These are phyloP conservation scores for Pachydiplax longipennis DNA, from an alignment of 2,888 invertebrate genomes.

Conservation along the genomic window DNA sequence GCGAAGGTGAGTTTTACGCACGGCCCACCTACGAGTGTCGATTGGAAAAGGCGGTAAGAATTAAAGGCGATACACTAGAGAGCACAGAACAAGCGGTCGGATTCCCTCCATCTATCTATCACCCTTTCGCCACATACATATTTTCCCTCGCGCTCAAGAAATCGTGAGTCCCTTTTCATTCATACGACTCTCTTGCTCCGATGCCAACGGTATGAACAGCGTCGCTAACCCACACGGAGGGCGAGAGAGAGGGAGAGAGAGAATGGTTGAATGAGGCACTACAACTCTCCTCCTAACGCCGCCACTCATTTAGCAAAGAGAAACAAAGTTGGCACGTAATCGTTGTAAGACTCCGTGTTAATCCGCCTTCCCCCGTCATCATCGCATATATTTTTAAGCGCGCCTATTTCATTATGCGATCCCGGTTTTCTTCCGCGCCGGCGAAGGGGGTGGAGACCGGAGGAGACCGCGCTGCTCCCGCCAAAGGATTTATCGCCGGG, in stretches of 20 bases:
- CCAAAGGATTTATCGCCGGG: neutral
- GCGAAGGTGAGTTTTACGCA: no score
- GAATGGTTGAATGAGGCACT: neutral
- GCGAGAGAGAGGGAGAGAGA: neutral
- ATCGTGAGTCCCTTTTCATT: neutral
- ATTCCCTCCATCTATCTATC: neutral
- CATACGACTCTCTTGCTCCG: neutral
- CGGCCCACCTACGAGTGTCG: neutral
- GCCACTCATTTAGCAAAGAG: neutral
- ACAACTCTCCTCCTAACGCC: neutral
- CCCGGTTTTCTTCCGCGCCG: neutral
- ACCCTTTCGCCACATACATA: neutral
- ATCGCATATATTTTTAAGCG: neutral
- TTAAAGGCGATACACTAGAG: neutral
- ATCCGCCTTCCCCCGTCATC: neutral
- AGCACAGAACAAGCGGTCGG: no score
- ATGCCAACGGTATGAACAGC: neutral
- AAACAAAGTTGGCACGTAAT: neutral
- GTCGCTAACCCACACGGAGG: neutral
- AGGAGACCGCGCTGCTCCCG: neutral
- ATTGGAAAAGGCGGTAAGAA: neutral
- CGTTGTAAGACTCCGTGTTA: neutral
- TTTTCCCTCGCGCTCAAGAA: neutral
- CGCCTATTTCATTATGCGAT: neutral
- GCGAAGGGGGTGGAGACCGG: neutral